Conservation (phyloP, 2,888 invertebrate genomes). For the Petrolisthes cinctipes region DNA sequence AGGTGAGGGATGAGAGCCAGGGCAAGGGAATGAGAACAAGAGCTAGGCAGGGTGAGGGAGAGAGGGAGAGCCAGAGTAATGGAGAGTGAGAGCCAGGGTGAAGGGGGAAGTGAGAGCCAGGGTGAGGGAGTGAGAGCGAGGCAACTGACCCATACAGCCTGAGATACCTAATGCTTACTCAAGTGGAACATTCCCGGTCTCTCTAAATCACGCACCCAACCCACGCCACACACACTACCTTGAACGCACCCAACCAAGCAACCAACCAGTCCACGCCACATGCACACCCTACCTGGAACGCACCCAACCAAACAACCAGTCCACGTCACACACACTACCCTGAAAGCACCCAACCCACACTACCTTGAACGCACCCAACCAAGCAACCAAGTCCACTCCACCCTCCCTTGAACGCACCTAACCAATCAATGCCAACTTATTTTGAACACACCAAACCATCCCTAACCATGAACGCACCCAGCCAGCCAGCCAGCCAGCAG, state of each 20-base stretch:
- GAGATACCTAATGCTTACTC: slow-evolving; percentile 9
- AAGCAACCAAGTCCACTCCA: neutral
- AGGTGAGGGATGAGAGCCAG: too few relatives aligned
- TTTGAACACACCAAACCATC: neutral
- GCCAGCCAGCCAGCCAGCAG: too few relatives aligned
- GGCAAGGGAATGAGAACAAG: neutral
- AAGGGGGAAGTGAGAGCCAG: slow-evolving; percentile 14
- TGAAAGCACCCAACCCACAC: neutral
- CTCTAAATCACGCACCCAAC: slow-evolving; percentile 14
- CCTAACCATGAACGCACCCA: too few relatives aligned
- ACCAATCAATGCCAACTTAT: neutral
- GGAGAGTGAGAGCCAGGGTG: neutral
- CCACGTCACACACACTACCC: neutral
- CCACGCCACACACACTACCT: neutral
- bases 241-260: neutral
- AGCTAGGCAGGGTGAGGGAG: slow-evolving; percentile 22
- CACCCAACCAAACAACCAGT: neutral
- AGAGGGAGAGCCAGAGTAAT: slow-evolving; percentile 11
- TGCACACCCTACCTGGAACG: neutral
- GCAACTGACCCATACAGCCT: neutral
- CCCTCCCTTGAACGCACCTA: neutral
- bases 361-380: neutral
- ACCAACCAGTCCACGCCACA: neutral
- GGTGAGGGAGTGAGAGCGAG: slow-evolving; percentile 24
- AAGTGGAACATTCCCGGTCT: slow-evolving; percentile 6